Percentiles rank a stretch among this genome's conserved stretches.
phyloP scores from a whole-genome alignment of 1,140 invertebrate species.

The Scaptomyza graminum region DNA sequence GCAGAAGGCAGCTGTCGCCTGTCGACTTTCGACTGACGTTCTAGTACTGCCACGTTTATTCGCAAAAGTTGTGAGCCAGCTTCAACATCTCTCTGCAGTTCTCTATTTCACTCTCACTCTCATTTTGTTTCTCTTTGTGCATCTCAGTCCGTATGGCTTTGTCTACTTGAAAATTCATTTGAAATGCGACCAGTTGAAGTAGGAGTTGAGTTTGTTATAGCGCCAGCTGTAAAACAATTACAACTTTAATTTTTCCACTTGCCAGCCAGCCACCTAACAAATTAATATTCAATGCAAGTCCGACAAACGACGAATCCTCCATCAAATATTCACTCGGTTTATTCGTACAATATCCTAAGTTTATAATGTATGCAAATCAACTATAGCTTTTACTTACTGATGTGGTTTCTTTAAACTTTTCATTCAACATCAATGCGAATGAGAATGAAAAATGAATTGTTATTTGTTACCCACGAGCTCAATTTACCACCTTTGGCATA shows the following conservation, averaged over 20 bases:
- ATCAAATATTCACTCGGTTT: no score
- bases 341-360: neutral
- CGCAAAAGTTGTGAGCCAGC: constrained; percentile 49
- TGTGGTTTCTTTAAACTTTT: no score
- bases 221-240: constrained; percentile 71
- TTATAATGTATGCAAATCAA: no score
- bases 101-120: no score
- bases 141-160: constrained; percentile 28
- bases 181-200: constrained; percentile 18
- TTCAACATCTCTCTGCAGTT: neutral
- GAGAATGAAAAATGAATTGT: no score
- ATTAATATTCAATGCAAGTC: neutral
- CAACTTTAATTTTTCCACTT: constrained; percentile 64
- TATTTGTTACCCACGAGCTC: neutral
- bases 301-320: no score
- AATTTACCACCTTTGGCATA: neutral
- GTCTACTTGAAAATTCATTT: constrained; percentile 66
- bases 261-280: constrained; percentile 29
- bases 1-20: constrained; percentile 45
- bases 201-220: constrained; percentile 19
- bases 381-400: no score
- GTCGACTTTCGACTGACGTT: constrained; percentile 35
- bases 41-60: neutral
- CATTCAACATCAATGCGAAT: no score
- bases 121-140: neutral